Evolutionary conservation across 1,140 invertebrate genomes (phyloP).

Genomic region (Nasonia vitripennis): DNA sequence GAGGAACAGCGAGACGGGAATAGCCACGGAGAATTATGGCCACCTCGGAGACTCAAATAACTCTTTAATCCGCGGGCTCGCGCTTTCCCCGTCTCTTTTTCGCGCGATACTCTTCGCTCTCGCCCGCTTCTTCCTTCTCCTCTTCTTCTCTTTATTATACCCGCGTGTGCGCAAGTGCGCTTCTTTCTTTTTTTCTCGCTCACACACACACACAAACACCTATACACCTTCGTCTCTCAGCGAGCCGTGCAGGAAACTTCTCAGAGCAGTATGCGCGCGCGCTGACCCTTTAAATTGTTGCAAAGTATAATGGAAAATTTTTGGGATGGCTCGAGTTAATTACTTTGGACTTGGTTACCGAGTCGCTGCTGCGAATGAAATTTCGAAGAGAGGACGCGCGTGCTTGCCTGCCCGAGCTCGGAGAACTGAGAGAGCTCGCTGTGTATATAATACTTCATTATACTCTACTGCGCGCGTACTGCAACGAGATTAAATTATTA

Average conservation of each 20-base stretch:
- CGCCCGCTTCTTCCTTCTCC: background rate
- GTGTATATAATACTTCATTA: background rate
- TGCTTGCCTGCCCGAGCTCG: background rate
- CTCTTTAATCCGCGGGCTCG: constrained; percentile 72
- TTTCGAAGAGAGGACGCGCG: background rate
- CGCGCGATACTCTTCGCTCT: background rate
- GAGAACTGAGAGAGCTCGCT: background rate
- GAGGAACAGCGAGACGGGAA: constrained; percentile 66
- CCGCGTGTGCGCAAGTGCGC: background rate
- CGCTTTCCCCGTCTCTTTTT: constrained; percentile 26
- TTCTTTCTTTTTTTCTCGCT: constrained; percentile 7
- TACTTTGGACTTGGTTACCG: constrained; percentile 10
- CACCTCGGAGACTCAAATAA: constrained; percentile 75
- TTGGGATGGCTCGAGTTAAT: constrained; percentile 33
- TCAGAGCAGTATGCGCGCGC: constrained; percentile 48
- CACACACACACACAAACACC: no score
- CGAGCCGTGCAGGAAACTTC: background rate
- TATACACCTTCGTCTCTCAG: background rate
- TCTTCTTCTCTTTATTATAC: constrained; percentile 6
- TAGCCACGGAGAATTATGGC: constrained; percentile 74
- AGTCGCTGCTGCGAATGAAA: background rate
- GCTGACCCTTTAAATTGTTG: constrained; percentile 51
- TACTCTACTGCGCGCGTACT: background rate
- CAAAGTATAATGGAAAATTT: constrained; percentile 50
- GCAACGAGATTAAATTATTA: background rate